Conservation (phyloP, 2,888 invertebrate genomes). For the Campoplex capitator region DNA sequence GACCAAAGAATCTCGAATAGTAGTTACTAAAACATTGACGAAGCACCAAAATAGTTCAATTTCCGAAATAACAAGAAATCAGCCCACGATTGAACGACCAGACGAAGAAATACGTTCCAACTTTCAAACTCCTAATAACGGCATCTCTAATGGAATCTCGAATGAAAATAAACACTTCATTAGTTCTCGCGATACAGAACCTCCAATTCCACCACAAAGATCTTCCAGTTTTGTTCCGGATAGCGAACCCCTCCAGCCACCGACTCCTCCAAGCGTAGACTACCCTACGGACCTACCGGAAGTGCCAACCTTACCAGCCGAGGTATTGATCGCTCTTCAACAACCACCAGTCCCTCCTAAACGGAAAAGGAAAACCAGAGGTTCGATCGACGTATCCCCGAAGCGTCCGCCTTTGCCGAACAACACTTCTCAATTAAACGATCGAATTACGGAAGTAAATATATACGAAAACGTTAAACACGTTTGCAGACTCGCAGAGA, state of each 20-base stretch:
- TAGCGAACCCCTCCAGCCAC: constrained; percentile 70
- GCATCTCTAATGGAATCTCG: constrained; percentile 32
- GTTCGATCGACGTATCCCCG: constrained; percentile 55
- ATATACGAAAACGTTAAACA: constrained; percentile 66
- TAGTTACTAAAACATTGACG: constrained; percentile 47
- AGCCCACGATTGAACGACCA: constrained; percentile 27
- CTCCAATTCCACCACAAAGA: constrained; percentile 69
- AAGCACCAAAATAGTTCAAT: constrained; percentile 41
- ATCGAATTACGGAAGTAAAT: constrained; percentile 38
- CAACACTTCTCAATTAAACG: constrained; percentile 16
- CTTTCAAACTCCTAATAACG: background rate
- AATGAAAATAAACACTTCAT: background rate
- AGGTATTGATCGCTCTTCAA: constrained; percentile 52
- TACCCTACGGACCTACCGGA: constrained; percentile 70
- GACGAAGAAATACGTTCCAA: constrained; percentile 10
- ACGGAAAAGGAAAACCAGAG: constrained; percentile 59
- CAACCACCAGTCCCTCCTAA: constrained; percentile 69
- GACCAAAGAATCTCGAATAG: constrained; percentile 32
- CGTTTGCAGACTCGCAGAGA: background rate
- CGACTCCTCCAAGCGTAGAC: constrained; percentile 73
- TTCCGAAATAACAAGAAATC: constrained; percentile 50
- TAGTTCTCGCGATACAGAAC: constrained; percentile 21
- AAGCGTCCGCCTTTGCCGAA: constrained; percentile 72
- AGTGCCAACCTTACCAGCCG: constrained; percentile 70
- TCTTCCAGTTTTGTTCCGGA: constrained; percentile 72